Evolutionary conservation across 2,888 invertebrate species (phyloP), one percentile per base, ranked within the genome.

Genomic region (Empis stercorea): DNA sequence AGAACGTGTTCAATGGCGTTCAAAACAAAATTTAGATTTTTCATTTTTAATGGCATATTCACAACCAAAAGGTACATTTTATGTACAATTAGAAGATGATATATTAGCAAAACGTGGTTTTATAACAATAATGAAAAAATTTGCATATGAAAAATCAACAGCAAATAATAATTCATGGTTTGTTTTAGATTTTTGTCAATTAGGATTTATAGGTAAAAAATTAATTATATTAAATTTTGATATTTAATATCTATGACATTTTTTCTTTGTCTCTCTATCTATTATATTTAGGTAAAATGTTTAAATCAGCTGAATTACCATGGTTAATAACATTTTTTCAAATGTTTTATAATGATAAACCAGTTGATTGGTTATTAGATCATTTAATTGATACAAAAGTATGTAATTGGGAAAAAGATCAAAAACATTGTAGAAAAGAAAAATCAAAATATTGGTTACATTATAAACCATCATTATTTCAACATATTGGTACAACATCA

Each of bases 361-460:
- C 97, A 0, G 93, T 95, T 1, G 96, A 97, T 64, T 97, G 96
- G 96, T 73, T 97, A 7, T 71, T 96, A 11, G 92, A 93, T 59
- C 84, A 92, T 63, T 80, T 93, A 53, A 77, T 95, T 46, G 81
- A 84, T 48, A 89, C 92, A 4, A 87, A 87, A 68, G 84, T 85
- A n/a, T 97, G 96, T 70, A 82, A 81, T 59, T 77, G 84, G 53
- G 83, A 86, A 54, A 86, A 83, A 61, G 78, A 78, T 59, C 75
- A 93, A 84, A 88, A 89, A 73, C 78, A 82, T 53, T 97, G 96
- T 61, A 78, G 77, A 55, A 75, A 78, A 56, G 84, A 80, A 45
- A 87, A 87, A 63, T 76, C 79, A 10, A 76, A 78, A 57, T 76
- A 91, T 50, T 87, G 91, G 78, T 77, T 89, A 9, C 86, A 87